Percentiles rank a stretch among this genome's conserved stretches.
These are phyloP conservation scores for Coregonus sp. DNA, from an alignment of 2,797 vertebrate genomes.

Conservation along the genomic window DNA sequence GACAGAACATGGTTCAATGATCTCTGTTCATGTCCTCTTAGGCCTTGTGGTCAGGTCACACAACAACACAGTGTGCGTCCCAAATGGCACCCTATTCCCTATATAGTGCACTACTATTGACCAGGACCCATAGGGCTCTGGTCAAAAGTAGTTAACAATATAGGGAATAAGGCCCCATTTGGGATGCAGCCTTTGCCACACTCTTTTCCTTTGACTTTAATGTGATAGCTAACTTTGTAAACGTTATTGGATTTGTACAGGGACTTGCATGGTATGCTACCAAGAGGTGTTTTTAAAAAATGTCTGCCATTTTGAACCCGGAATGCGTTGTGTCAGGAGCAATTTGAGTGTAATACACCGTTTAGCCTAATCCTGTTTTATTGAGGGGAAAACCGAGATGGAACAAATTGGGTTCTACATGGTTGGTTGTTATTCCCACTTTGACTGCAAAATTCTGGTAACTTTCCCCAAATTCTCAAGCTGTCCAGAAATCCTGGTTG, in stretches of 20 bases:
- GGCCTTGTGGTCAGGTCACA: no score
- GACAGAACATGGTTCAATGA: no score
- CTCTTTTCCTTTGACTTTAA: background rate
- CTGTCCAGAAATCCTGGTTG: no score
- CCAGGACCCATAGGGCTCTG: no score
- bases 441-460: background rate
- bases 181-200: background rate
- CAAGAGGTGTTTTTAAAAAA: background rate
- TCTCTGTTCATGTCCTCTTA: no score
- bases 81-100: no score
- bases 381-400: background rate
- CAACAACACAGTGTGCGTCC: no score
- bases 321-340: constrained; percentile 1
- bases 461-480: no score
- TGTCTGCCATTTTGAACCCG: background rate
- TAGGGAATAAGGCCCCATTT: no score
- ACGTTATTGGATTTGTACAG: constrained; percentile 5
- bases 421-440: background rate
- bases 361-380: background rate
- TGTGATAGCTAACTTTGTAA: background rate
- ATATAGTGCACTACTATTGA: no score
- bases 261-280: background rate
- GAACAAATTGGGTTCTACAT: background rate
- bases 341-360: background rate
- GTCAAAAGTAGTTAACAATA: no score